Base-by-base conservation (phyloP, 2,797 vertebrate genomes). In the Argyrosomus regius region DNA sequence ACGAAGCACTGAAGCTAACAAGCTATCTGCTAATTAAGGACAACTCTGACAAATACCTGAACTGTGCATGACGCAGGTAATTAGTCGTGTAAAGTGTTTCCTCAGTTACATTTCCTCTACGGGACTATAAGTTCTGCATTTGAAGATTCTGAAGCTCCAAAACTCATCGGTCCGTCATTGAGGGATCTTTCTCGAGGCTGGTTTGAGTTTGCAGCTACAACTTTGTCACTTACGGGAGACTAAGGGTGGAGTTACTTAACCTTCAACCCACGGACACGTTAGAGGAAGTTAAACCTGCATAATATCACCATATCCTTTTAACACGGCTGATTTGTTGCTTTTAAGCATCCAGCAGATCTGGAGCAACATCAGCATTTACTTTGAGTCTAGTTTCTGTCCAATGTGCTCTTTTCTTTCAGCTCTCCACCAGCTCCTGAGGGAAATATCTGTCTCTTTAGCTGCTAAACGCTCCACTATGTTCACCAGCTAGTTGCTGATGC, bases 51-150 rank as follows among this genome's bases (percentile, higher is more conserved):
- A 82, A 85, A 86, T 46, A 75, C 72, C 62, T 78, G 76, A 77
- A 77, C 58, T 61, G 64, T 45, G 64, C 58, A 80, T 28, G 49
- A 69, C 62, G 76, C 60, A 77, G 71, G 45, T 84, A 84, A 89
- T 88, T 88, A 85, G 84, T 84, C 59, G 28, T 48, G 53, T 57
- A 79, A 86, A 83, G 39, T 75, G 58, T 71, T 83, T 35, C 65
- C 39, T 63, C 26, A 1, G 54, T 81, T 76, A 70, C 46, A 59
- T 74, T 81, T 68, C 48, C 3, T 59, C 66, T 81, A n/a, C 49
- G n/a, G 54, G 39, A 4, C 60, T 77, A 60, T 61, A 82, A 61
- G 9, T 54, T 73, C 35, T 70, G 41, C 39, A 56, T 65, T 35
- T 66, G 26, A 68, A 66, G 12, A 82, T 57, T 50, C 17, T 39